Evolutionary conservation across 1,140 invertebrate genomes (phyloP), one percentile per base, ranked within the genome.

Genomic region (Drosophila lini): DNA sequence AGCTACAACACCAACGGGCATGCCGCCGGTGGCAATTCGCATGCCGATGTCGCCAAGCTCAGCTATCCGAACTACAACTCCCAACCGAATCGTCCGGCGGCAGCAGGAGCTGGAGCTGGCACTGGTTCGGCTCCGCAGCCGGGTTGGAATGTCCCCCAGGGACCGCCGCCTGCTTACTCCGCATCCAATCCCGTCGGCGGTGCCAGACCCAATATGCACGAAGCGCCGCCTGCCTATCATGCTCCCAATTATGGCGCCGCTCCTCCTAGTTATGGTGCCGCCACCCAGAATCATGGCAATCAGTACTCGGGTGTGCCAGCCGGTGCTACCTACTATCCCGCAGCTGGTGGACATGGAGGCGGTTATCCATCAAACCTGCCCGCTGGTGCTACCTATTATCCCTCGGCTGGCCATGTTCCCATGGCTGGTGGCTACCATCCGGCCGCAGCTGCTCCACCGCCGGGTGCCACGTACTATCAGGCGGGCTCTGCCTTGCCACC

Each of bases 21-120:
- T n/a, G 78, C 60, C 8, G 70, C 61, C 25, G 75, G 48, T n/a
- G 50, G 78, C 53, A 90, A 91, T 42, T 91, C 91, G 2, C 91
- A 92, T 48, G 74, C 82, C 0, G 91, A 92, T 74, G 73, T 71
- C 13, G 81, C 90, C 47, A 92, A 92, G 52, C 36, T 92, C 7
- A 92, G 91, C 53, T 92, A 92, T 67, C 62, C 91, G 15, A 91
- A 89, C 34, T 91, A 92, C 44, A 92, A 92, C 28, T 76, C 91
- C 0, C 86, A 90, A 52, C 91, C 91, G 11, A 91, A 91, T 81
- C 90, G 83, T 2, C 90, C 91, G 2, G 36, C 40, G 31, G 48
- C 15, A 8, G 25, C 58, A 3, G 32, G 22, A 3, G 32, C 32
- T 3, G 57, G 41, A 1, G 44, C 41, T 13, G 50, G 28, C 0